Evolutionary conservation across 23 tunicate genomes (phyloP), one percentile per base, ranked within the genome.

Genomic region (Phallusia fumigata): DNA sequence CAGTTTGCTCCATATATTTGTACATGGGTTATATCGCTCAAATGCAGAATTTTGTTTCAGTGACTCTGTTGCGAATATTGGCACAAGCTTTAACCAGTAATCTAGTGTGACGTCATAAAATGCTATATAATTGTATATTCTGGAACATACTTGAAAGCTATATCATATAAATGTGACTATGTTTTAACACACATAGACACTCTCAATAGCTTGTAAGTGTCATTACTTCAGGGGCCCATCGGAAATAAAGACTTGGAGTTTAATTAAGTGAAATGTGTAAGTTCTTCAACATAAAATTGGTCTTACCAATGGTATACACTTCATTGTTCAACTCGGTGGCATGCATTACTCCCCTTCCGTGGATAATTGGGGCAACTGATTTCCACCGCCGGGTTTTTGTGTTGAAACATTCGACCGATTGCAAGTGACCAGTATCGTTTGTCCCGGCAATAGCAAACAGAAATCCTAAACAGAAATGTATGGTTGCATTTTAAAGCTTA

Each of bases 361-460:
- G 26, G 5, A 58, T 58, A 22, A 58, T 58, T 6, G 26, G 28
- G 5, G 69, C 69, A 24, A 58, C 69, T 24, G 28, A 21, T 58
- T 58, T 58, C 69, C 69, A 58, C 15, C 69, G 69, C 15, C 69
- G 26, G 11, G 28, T 58, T 58, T 58, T 58, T 16, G 69, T 58
- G 69, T 58, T 58, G 69, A 21, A 58, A 58, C 69, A 58, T 24
- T 58, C 69, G 13, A 58, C 69, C 13, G 69, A 58, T 16, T 24
- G 26, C 69, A 58, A 24, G 5, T 58, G 69, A 13, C 69, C 69
- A 24, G 3, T 58, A 5, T 58, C 28, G 13, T 58, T 58, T 58
- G 69, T 58, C 69, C 69, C 69, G 13, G 69, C 69, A 58, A 58
- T 58, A 1, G 69, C 69, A 58, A 58, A 58, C 69, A 58, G 16